phyloP scores from a whole-genome alignment of 2,888 invertebrate genomes.

The Tuberolachnus salignus region DNA sequence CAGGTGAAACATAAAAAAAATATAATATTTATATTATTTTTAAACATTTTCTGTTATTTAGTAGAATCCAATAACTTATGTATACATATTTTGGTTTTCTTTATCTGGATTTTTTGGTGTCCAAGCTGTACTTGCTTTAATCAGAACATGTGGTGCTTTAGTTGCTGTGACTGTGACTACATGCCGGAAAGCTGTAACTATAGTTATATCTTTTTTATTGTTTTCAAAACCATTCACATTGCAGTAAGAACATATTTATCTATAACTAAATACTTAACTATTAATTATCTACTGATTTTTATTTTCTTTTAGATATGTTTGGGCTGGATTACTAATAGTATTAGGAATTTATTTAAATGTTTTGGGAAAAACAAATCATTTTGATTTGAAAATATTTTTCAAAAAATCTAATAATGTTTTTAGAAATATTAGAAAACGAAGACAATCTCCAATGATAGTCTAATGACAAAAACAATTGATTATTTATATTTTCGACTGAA shows the following conservation, averaged over 20 bases:
- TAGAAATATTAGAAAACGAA: constrained; percentile 31
- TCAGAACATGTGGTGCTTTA: constrained; percentile 87
- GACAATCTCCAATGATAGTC: constrained; percentile 43
- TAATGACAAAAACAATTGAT: constrained; percentile 4
- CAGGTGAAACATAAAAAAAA: constrained; percentile 66
- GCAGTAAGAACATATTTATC: constrained; percentile 73
- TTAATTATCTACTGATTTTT: constrained; percentile 61
- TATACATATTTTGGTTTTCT: constrained; percentile 85
- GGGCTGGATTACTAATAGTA: constrained; percentile 71
- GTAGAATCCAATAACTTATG: constrained; percentile 79
- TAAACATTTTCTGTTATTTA: constrained; percentile 61
- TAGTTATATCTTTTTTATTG: constrained; percentile 88
- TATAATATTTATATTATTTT: constrained; percentile 20
- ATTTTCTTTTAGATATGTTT: constrained; percentile 60
- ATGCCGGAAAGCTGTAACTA: constrained; percentile 88
- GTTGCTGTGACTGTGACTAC: constrained; percentile 93
- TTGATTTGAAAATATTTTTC: constrained; percentile 5
- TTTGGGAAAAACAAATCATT: constrained; percentile 72
- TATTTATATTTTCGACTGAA: background rate
- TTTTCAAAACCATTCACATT: constrained; percentile 93
- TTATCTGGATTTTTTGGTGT: constrained; percentile 90
- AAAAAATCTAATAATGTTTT: background rate
- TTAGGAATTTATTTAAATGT: constrained; percentile 93
- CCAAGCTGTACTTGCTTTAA: constrained; percentile 88
- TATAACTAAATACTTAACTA: background rate